Base-by-base conservation (phyloP, 2,113 vertebrate genomes). In the Tupaia chinensis region DNA sequence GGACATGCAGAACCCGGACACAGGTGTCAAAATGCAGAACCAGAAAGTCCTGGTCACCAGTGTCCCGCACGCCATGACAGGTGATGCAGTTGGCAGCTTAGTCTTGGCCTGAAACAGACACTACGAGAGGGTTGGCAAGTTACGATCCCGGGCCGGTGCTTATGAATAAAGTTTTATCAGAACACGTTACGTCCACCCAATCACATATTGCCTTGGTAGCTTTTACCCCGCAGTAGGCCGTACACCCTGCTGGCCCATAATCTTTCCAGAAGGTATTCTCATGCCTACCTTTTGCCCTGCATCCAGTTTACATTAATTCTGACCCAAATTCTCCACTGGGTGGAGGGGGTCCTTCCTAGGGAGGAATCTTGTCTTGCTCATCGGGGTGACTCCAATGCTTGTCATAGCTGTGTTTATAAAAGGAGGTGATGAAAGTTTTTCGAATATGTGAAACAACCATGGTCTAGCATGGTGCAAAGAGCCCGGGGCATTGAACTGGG, bases 1-100 rank as follows among this genome's bases (percentile, higher is more conserved):
- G 98, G 99, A 99, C 98, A 99, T 99, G 99, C 99, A 99, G 98
- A 99, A 98, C 92, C 99, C 99, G 2, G 99, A 99, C 29, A 98
- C 97, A 0, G 99, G 99, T 60, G 98, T 99, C 61, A 99, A 99
- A 96, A 99, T 98, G 0, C 99, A 99, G 97, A 98, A 97, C 0
- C 99, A 99, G 98, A 98, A 98, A n/a, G 98, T 99, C 97, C 98
- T 98, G 91, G 98, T 99, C 79, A 98, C 99, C 5, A 99, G 91
- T 12, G 99, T 99, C 97, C 99, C 99, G 1, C 99, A 99, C 0
- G 99, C 99, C 60, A 98, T 99, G 93, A 98, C 99, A 95, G 99
- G 99, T 99, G 97, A 91, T 5, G 53, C 54, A 5, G 10, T 53
- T 69, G 20, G 2, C 1, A 13, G 25, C 9, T 74, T 44, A 54